These are phyloP conservation scores for Orientallactaga bullata DNA, from an alignment of 2,113 vertebrate genomes.

Conservation along the genomic window DNA sequence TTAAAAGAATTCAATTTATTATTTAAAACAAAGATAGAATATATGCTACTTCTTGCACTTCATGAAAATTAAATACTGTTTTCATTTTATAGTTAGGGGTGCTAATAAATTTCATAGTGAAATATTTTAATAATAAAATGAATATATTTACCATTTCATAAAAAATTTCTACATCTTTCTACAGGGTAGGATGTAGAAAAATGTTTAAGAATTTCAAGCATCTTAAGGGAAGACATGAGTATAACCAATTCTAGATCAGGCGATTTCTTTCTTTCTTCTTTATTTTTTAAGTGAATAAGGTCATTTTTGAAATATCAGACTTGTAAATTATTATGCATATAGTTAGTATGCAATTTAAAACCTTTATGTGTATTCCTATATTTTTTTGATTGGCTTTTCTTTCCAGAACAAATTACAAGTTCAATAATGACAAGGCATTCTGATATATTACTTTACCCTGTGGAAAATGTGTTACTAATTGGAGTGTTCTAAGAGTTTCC, in stretches of 20 bases:
- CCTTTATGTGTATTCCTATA: too few species aligned
- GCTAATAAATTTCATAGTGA: background rate
- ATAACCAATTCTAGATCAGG: background rate
- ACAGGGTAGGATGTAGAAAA: background rate
- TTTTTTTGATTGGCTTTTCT: background rate
- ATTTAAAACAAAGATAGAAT: slow-evolving; percentile 33
- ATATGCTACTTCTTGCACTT: background rate
- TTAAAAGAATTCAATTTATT: background rate
- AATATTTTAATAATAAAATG: slow-evolving; percentile 5
- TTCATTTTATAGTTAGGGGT: background rate
- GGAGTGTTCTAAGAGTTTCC: background rate
- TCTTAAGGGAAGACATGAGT: background rate
- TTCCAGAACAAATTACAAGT: background rate
- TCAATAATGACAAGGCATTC: background rate
- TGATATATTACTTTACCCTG: background rate
- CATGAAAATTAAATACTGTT: background rate
- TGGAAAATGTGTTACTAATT: background rate
- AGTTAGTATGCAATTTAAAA: too few species aligned
- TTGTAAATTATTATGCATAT: too few species aligned
- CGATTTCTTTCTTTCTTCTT: background rate
- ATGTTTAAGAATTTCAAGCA: background rate
- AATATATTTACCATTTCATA: background rate
- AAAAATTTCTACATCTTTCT: background rate
- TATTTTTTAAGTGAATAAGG: background rate
- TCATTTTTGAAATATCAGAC: background rate